A percentile compares a stretch with the other conserved stretches of the same genome.
Conservation (phyloP, 2,113 vertebrate species). For the Crotalus tigris region DNA sequence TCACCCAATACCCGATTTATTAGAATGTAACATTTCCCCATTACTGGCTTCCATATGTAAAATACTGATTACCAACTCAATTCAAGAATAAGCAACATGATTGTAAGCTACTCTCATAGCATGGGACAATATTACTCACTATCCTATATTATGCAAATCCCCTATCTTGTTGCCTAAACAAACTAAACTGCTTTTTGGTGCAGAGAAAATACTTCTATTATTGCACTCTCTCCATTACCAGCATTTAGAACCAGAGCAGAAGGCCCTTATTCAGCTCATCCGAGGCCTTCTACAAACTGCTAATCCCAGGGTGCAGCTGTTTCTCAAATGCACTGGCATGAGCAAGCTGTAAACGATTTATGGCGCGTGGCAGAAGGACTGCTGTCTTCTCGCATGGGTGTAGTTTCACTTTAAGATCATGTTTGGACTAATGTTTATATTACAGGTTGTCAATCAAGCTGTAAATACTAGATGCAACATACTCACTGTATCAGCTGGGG, state of each 20-base stretch:
- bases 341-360: conserved; percentile 73
- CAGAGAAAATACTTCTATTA: conserved; percentile 42
- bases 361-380: conserved; percentile 75
- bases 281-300: conserved; percentile 65
- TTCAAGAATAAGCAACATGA: not conserved
- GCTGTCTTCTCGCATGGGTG: conserved; percentile 63
- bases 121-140: not conserved
- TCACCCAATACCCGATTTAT: not conserved
- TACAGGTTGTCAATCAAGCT: conserved; percentile 64
- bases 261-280: conserved; percentile 60
- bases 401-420: conserved; percentile 67
- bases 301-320: conserved; percentile 68
- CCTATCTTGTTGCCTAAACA: conserved; percentile 9
- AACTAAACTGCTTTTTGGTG: conserved; percentile 41
- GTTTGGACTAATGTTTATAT: conserved; percentile 68
- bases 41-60: not conserved
- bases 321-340: conserved; percentile 52
- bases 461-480: conserved; percentile 50
- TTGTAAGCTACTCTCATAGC: not conserved
- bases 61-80: conserved; percentile 17
- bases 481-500: conserved; percentile 32
- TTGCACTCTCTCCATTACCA: conserved; percentile 7
- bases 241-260: conserved; percentile 43
- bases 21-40: not conserved
- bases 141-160: not conserved